Conservation (phyloP, 2,797 vertebrate genomes). For the Carduelis carduelis region DNA sequence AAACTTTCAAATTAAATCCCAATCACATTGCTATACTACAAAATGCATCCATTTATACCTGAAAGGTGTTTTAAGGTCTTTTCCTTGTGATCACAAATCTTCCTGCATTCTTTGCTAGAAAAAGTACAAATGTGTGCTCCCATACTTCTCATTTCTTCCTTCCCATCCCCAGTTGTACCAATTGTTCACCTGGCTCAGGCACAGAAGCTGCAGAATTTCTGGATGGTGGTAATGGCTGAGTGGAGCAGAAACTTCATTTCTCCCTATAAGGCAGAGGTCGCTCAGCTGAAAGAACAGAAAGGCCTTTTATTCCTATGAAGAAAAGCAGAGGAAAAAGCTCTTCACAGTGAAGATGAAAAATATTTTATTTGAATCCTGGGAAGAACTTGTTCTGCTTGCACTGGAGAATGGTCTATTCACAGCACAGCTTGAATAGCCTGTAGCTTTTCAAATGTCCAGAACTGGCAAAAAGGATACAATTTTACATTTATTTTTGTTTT, state of each 20-base stretch:
- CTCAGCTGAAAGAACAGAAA: conserved; percentile 39
- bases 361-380: conserved; percentile 51
- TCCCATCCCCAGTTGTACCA: neutral
- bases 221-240: conserved; percentile 62
- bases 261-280: conserved; percentile 18
- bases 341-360: conserved; percentile 59
- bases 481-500: neutral
- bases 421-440: neutral
- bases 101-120: neutral
- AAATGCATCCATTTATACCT: neutral
- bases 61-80: neutral
- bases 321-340: conserved; percentile 39
- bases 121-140: neutral
- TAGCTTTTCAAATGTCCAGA: neutral
- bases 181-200: conserved; percentile 35
- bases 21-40: neutral
- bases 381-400: conserved; percentile 16
- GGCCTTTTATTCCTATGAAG: conserved; percentile 39
- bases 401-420: neutral
- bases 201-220: conserved; percentile 15
- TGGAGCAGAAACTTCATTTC: conserved; percentile 52
- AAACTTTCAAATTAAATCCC: neutral
- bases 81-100: neutral
- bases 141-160: neutral
- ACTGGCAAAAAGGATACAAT: neutral